A percentile compares a stretch with the other conserved stretches of the same genome.
Evolutionary conservation across 2,888 invertebrate genomes (phyloP).

Genomic region (Aelia acuminata): DNA sequence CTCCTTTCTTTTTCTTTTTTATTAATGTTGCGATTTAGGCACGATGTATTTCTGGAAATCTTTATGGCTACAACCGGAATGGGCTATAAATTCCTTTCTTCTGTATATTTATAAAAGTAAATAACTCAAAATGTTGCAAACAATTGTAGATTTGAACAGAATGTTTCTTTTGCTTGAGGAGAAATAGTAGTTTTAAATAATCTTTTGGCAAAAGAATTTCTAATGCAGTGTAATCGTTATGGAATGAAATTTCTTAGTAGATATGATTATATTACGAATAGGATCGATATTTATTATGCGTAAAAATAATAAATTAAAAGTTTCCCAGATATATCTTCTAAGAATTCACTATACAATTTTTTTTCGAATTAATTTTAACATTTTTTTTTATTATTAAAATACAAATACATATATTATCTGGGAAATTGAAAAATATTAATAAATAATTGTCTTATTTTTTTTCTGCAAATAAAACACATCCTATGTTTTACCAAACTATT

Average conservation of each 20-base stretch:
- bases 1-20: not conserved
- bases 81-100: constrained; percentile 42
- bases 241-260: not conserved
- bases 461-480: no score
- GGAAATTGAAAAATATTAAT: not conserved
- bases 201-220: constrained; percentile 12
- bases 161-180: not conserved
- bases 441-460: not conserved
- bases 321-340: no score
- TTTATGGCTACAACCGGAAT: constrained; percentile 1
- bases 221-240: not conserved
- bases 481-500: no score
- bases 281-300: no score
- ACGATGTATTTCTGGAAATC: constrained; percentile 37
- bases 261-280: no score
- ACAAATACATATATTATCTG: no score
- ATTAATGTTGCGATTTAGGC: constrained; percentile 46
- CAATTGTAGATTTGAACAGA: not conserved
- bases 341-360: no score
- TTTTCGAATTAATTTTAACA: no score
- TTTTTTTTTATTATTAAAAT: no score
- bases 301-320: no score
- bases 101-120: constrained; percentile 34
- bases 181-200: not conserved
- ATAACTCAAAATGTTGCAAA: constrained; percentile 11